Percentiles rank a stretch among this genome's conserved stretches.
Evolutionary conservation across 2,888 invertebrate species (phyloP).

Genomic region (Andricus quercusramuli): DNA sequence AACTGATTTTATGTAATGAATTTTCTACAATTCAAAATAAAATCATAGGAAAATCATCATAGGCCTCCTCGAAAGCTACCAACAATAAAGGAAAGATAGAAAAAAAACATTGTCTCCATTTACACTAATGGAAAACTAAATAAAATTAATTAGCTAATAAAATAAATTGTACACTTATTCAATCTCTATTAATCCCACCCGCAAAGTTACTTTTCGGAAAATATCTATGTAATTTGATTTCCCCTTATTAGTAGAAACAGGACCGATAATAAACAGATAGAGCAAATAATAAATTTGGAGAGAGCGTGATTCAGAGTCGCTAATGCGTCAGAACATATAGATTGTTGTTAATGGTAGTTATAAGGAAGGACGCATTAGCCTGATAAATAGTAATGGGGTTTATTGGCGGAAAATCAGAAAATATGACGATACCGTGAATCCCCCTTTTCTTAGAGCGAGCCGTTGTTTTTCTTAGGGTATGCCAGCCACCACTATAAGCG

Average conservation of each 20-base stretch:
- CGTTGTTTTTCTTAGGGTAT: conserved; percentile 69
- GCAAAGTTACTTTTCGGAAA: background rate
- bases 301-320: conserved; percentile 52
- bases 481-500: conserved; percentile 71
- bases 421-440: conserved; percentile 70
- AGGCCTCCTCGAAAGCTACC: no score
- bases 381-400: conserved; percentile 79
- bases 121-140: background rate
- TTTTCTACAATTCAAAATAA: no score
- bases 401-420: conserved; percentile 79
- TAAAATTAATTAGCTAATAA: background rate
- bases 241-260: background rate
- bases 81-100: no score
- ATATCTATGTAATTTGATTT: background rate
- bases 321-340: conserved; percentile 73
- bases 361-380: conserved; percentile 77
- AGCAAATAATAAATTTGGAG: conserved; percentile 50
- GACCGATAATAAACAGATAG: background rate
- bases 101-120: background rate
- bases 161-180: background rate
- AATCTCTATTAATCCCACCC: background rate
- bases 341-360: conserved; percentile 78
- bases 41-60: no score
- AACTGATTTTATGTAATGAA: no score
- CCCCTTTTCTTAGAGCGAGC: conserved; percentile 58